Conservation (phyloP, 2,888 invertebrate species). For the Strigamia maritima region DNA sequence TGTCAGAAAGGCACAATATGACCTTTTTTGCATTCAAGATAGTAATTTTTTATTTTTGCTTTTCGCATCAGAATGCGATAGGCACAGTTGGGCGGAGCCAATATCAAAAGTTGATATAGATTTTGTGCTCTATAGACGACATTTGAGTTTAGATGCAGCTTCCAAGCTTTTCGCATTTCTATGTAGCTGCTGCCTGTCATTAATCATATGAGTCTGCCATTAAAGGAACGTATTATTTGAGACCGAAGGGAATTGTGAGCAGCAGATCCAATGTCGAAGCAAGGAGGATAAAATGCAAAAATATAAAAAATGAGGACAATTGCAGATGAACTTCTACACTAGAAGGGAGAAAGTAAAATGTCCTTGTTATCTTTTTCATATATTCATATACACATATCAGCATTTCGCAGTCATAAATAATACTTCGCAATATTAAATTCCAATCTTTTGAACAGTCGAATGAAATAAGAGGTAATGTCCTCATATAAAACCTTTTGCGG, state of each 20-base stretch:
- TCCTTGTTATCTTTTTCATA: constrained; percentile 27
- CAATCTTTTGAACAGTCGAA: not conserved
- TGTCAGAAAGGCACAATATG: constrained; percentile 34
- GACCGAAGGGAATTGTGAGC: constrained; percentile 31
- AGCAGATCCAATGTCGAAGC: constrained; percentile 29
- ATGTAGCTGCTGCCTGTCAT: constrained; percentile 30
- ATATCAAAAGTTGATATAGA: constrained; percentile 34
- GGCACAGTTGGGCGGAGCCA: constrained; percentile 34
- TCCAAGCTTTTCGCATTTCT: constrained; percentile 31
- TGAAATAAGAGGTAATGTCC: constrained; percentile 20
- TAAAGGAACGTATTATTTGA: constrained; percentile 32
- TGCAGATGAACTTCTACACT: constrained; percentile 18
- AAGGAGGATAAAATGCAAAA: constrained; percentile 28
- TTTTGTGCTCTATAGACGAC: constrained; percentile 32
- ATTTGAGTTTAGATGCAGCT: constrained; percentile 34
- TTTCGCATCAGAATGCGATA: constrained; percentile 32
- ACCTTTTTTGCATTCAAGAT: constrained; percentile 18
- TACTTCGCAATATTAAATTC: constrained; percentile 29
- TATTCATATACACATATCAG: constrained; percentile 20
- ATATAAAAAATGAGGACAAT: constrained; percentile 18
- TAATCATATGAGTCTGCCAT: constrained; percentile 34
- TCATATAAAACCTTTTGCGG: constrained; percentile 18
- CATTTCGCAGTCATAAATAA: constrained; percentile 22
- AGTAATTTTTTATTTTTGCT: constrained; percentile 1
- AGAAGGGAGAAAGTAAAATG: constrained; percentile 12